Base-by-base conservation (phyloP, 2,113 vertebrate species). In the Cairina moschata region DNA sequence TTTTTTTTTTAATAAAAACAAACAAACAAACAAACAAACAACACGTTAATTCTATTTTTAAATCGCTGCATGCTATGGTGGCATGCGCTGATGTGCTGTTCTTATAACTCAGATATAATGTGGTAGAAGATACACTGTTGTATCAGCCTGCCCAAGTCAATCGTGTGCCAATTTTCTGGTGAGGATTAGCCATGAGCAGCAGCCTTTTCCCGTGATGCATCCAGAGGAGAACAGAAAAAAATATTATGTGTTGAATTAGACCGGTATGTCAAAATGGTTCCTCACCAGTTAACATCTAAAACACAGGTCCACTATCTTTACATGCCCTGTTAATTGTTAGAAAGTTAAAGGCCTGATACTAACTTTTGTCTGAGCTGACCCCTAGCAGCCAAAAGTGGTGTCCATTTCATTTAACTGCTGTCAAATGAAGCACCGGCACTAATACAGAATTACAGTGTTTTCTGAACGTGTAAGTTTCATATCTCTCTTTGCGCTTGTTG, bases 61-160 rank as follows among this genome's bases (percentile, higher is more conserved):
- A 62, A 31, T 73, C 3, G 3, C 44, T 6, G 16, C 2, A 1
- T 14, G 58, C 23, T 1, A 0, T 0, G 23, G 36, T 2, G 32
- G 3, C 11, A 1, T 36, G 62, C 40, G 38, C 38, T 65, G 62
- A 1, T 36, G 62, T 63, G 38, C 38, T 65, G 62, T 40, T 65
- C 73, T 72, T 36, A 1, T 17, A 31, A 22, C 31, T 54, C 20
- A n/a, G 0, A 17, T 28, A 42, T 44, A 46, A 26, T 7, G n/a
- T 6, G 25, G 21, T 4, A 5, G 28, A 9, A 0, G 0, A 55
- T 8, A 50, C 22, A 2, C 0, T 0, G 65, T 11, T 46, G 34
- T 48, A 50, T 52, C 50, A 85, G 50, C 6, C 1, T 58, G 36
- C 11, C 16, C 7, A 16, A 38, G 46, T 7, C 25, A 17, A 22